Percentiles rank a stretch among this genome's conserved stretches.
phyloP scores from a whole-genome alignment of 2,113 vertebrate genomes.

The Myrmophylax atrothorax region DNA sequence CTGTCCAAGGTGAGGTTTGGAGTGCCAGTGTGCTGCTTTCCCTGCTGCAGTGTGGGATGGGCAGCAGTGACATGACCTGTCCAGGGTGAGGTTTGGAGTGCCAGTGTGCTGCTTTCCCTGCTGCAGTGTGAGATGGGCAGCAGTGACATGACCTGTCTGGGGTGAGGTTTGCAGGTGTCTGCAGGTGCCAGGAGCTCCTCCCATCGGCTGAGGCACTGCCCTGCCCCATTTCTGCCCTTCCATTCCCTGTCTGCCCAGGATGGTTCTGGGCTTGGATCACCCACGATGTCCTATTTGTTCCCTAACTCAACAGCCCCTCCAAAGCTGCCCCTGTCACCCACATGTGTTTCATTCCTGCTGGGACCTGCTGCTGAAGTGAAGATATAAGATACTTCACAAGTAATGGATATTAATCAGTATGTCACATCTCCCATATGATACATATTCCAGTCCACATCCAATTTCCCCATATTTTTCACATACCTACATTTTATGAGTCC shows the following conservation, averaged over 20 bases:
- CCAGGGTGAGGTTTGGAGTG: not conserved
- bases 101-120: not conserved
- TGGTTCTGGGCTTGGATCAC: not conserved
- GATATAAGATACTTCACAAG: not conserved
- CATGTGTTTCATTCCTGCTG: fast-evolving
- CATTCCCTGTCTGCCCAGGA: not conserved
- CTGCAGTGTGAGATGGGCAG: not conserved
- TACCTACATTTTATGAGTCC: not conserved
- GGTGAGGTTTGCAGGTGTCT: not conserved
- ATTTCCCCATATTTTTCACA: fast-evolving
- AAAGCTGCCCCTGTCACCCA: not conserved
- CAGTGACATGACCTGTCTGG: not conserved
- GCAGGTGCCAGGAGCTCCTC: not conserved
- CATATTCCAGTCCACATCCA: not conserved
- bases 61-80: not conserved
- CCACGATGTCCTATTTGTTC: fast-evolving
- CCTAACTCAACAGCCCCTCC: not conserved
- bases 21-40: not conserved
- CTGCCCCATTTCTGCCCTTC: not conserved
- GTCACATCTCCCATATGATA: not conserved
- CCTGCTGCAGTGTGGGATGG: not conserved
- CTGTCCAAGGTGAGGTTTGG: not conserved
- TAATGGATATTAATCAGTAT: not conserved
- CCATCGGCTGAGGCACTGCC: not conserved
- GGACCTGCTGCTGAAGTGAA: not conserved